Base-by-base conservation (phyloP, 2,888 invertebrate genomes). In the Caenorhabditis japonica region DNA sequence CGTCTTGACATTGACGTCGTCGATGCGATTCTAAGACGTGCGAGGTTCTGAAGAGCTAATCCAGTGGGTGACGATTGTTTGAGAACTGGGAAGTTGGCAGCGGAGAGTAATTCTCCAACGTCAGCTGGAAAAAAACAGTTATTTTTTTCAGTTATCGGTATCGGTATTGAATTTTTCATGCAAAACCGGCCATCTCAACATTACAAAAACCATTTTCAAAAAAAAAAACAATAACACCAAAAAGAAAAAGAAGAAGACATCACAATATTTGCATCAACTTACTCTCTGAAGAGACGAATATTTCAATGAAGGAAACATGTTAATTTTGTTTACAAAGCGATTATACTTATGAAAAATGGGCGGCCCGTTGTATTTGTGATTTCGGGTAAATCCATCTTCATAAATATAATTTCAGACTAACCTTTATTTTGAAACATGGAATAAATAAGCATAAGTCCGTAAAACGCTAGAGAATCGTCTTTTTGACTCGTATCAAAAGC, bases 381-480 rank as follows among this genome's bases (percentile, higher is more conserved):
- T n/a, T n/a, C n/a, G n/a, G n/a, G n/a, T n/a, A n/a, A n/a, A n/a
- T n/a, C n/a, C n/a, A n/a, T n/a, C n/a, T n/a, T n/a, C n/a, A n/a
- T n/a, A n/a, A n/a, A n/a, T n/a, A n/a, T n/a, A n/a, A n/a, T n/a
- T n/a, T n/a, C n/a, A n/a, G n/a, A n/a, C 51, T 25, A 89, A 96
- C 97, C 96, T 92, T 92, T 91, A 90, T 97, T 99, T 88, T 93
- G 93, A 71, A 93, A 93, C 89, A 97, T 91, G 13, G 97, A 95
- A 88, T 95, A 95, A 39, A 97, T 91, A 70, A 97, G 90, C 89
- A 95, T 94, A 15, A 97, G 90, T 3, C 93, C 93, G 88, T 97
- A 94, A 70, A 99, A 90, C 5, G 96, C 93, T 46, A 93, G 92
- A 88, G 97, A 97, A 90, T 99, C 97, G 89, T 96, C 96, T 87